Base-by-base conservation (phyloP, 2,113 vertebrate species). In the Ammospiza nelsoni region DNA sequence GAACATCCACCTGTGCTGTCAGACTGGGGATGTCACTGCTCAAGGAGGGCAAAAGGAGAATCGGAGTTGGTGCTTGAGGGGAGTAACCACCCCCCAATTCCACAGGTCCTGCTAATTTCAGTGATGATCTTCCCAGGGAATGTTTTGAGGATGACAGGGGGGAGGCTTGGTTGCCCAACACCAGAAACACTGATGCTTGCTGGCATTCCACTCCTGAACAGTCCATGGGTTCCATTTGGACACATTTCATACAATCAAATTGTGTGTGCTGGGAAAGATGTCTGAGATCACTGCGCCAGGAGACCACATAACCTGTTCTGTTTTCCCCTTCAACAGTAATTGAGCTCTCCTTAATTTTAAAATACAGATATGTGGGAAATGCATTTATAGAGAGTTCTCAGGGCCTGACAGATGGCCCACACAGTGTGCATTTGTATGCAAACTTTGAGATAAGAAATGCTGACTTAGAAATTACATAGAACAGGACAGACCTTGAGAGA, bases 41-140 rank as follows among this genome's bases (percentile, higher is more conserved):
- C 9, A 7, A 3, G 2, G 3, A 20, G 29, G n/a, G 31, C 0
- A 0, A 69, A 59, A 39, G 9, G 17, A 62, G 41, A 71, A 2
- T 1, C 16, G 5, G 7, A 41, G 19, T 44, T 19, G 28, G 9
- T 14, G 15, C 5, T 29, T 9, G n/a, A 29, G 16, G 33, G 41
- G 4, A 57, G 11, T 6, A 44, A 15, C 9, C 9, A 39, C 9
- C 2, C 11, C 7, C 2, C 5, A 35, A 4, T 3, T 11, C 1
- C 27, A 11, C 0, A 39, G 19, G 0, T 55, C 24, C 16, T 35
- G 15, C 5, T 78, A 6, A 63, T 15, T 27, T 29, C 59, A 21
- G 12, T 48, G 11, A 4, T 6, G 8, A 7, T 33, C 39, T 55
- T 68, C n/a, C 16, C 44, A 63, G 17, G 17, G 6, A 67, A 9